These are phyloP conservation scores for Neuroterus valhalla DNA, from an alignment of 1,140 invertebrate species.

Conservation along the genomic window DNA sequence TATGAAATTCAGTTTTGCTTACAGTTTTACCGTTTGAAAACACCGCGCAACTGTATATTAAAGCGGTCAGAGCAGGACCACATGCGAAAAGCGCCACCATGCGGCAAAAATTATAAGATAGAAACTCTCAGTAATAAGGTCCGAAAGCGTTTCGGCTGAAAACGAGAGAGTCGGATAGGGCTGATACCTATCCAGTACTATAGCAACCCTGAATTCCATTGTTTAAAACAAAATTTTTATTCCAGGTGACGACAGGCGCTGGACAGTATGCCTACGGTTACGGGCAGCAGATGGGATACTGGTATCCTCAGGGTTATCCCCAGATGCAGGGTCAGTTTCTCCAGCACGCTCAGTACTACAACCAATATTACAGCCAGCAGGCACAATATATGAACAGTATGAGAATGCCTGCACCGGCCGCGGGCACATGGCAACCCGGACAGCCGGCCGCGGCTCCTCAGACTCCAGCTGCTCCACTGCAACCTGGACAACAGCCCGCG, in stretches of 20 bases:
- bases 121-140: too few relatives aligned
- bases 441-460: conserved; percentile 72
- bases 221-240: conserved; percentile 2
- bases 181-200: too few relatives aligned
- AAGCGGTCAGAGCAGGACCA: too few relatives aligned
- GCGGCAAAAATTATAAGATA: too few relatives aligned
- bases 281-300: conserved; percentile 86
- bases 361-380: conserved; percentile 78
- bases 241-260: conserved; percentile 71
- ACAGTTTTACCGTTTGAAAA: too few relatives aligned
- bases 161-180: too few relatives aligned
- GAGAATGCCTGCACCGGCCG: conserved; percentile 76
- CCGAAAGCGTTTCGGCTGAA: too few relatives aligned
- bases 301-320: conserved; percentile 84
- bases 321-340: conserved; percentile 76
- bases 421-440: conserved; percentile 75
- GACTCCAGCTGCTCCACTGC: conserved; percentile 74
- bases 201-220: neutral
- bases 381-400: conserved; percentile 76
- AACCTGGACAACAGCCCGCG: conserved; percentile 77
- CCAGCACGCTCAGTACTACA: conserved; percentile 68
- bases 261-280: conserved; percentile 82
- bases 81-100: too few relatives aligned
- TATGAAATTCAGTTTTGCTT: too few relatives aligned
- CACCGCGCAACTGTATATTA: too few relatives aligned